Conservation (phyloP, 1,140 invertebrate genomes). For the Dinothrombium tinctorium region DNA sequence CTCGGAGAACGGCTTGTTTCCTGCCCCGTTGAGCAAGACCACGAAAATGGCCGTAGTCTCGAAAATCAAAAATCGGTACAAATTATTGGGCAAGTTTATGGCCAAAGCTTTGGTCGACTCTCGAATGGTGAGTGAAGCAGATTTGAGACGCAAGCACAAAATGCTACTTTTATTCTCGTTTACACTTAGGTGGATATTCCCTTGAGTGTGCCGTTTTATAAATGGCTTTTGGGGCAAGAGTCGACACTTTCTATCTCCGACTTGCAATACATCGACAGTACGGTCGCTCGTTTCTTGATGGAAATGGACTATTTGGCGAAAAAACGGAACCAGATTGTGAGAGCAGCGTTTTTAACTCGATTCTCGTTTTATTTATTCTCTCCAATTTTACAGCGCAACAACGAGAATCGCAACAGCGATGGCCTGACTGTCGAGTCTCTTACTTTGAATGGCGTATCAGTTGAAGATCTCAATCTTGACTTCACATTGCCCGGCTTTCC, state of each 20-base stretch:
- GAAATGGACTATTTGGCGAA: constrained; percentile 52
- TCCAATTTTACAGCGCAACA: too few species aligned
- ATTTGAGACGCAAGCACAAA: not conserved
- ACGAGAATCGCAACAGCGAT: not conserved
- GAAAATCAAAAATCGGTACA: constrained; percentile 76
- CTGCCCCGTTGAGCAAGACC: constrained; percentile 55
- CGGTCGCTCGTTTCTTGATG: constrained; percentile 57
- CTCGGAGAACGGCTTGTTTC: constrained; percentile 59
- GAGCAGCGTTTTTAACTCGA: not conserved
- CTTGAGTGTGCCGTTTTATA: constrained; percentile 78
- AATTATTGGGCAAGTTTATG: constrained; percentile 95
- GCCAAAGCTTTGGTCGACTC: constrained; percentile 98
- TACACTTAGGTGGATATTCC: constrained; percentile 64
- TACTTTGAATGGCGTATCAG: constrained; percentile 65
- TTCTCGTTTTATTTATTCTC: not conserved
- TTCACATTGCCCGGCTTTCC: constrained; percentile 83
- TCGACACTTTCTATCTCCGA: constrained; percentile 53
- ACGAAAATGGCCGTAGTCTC: constrained; percentile 63
- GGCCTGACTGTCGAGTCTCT: constrained; percentile 38
- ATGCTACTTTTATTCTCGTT: not conserved
- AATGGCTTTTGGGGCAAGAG: constrained; percentile 81
- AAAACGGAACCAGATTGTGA: constrained; percentile 18
- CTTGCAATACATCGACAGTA: constrained; percentile 57
- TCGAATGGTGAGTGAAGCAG: constrained; percentile 50
- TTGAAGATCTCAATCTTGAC: constrained; percentile 73